These are phyloP conservation scores for Unio delphinus DNA, from an alignment of 2,888 invertebrate genomes.

Conservation along the genomic window DNA sequence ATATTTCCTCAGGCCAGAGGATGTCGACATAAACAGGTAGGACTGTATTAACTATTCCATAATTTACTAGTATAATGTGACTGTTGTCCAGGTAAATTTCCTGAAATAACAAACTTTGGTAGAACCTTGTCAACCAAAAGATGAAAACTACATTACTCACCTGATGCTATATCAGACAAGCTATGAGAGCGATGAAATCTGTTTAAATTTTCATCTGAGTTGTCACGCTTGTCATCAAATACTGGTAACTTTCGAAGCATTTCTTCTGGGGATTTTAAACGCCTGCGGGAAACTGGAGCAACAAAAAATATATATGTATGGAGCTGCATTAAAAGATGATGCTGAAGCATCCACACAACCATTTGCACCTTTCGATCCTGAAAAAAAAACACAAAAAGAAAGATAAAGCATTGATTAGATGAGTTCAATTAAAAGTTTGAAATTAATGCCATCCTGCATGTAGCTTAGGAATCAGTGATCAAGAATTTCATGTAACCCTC, in stretches of 20 bases:
- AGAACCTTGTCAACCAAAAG: too few relatives aligned
- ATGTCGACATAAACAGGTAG: too few relatives aligned
- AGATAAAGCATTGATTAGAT: too few relatives aligned
- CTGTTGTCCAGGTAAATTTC: too few relatives aligned
- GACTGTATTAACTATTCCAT: too few relatives aligned
- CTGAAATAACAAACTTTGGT: too few relatives aligned
- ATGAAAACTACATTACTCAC: conserved; percentile 14
- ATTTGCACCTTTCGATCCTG: conserved; percentile 74
- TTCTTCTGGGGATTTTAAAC: conserved; percentile 74
- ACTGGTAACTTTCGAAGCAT: conserved; percentile 45
- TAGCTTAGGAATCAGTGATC: too few relatives aligned
- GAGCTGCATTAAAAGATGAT: conserved; percentile 88
- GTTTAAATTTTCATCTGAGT: conserved; percentile 23
- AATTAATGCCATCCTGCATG: too few relatives aligned
- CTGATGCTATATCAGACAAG: conserved; percentile 59
- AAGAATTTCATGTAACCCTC: too few relatives aligned
- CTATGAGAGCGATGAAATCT: conserved; percentile 52
- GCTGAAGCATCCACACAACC: conserved; percentile 94
- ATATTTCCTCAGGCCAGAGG: too few relatives aligned
- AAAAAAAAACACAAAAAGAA: not conserved
- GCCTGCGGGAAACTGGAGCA: conserved; percentile 53
- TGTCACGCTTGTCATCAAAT: conserved; percentile 40
- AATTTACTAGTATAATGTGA: too few relatives aligned
- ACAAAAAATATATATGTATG: conserved; percentile 95
- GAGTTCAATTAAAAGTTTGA: too few relatives aligned